Evolutionary conservation across 2,888 invertebrate genomes (phyloP).

Genomic region (Steinernema hermaphroditum): DNA sequence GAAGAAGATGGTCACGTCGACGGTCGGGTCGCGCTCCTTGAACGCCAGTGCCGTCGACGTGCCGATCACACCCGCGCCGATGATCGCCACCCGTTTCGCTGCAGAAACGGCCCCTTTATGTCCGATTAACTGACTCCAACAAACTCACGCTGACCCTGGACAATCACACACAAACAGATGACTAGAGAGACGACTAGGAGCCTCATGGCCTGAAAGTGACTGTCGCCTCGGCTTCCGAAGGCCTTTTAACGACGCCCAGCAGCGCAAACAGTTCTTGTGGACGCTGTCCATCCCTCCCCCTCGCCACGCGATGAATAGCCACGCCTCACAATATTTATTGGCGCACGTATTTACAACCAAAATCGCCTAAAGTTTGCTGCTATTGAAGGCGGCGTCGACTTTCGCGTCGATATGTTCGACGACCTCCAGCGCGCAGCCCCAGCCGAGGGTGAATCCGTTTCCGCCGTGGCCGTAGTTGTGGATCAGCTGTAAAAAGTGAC

Average conservation of each 20-base stretch:
- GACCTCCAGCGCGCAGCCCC: slow-evolving; percentile 56
- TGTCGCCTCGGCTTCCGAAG: too few species aligned
- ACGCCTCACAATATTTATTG: slow-evolving; percentile 4
- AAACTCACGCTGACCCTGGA: too few species aligned
- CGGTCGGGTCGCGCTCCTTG: slow-evolving; percentile 45
- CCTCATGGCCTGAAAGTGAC: too few species aligned
- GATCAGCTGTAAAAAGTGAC: slow-evolving; percentile 44
- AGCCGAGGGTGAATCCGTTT: slow-evolving; percentile 61
- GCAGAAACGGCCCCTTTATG: too few species aligned
- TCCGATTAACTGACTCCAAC: too few species aligned
- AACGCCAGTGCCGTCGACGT: slow-evolving; percentile 54
- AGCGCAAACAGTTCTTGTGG: not conserved
- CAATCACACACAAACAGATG: too few species aligned
- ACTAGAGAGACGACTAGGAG: too few species aligned
- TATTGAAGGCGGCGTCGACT: not conserved
- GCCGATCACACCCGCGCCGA: slow-evolving; percentile 61
- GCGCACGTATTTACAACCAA: not conserved
- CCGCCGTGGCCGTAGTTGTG: slow-evolving; percentile 64
- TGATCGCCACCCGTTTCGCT: slow-evolving; percentile 45
- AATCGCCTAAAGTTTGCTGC: slow-evolving; percentile 19
- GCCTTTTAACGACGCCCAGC: too few species aligned
- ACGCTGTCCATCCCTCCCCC: not conserved
- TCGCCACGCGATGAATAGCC: not conserved
- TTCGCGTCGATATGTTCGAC: slow-evolving; percentile 38
- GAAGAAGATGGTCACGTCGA: slow-evolving; percentile 51